These are phyloP conservation scores for Fregata magnificens DNA, from an alignment of 2,113 vertebrate genomes.

Conservation along the genomic window DNA sequence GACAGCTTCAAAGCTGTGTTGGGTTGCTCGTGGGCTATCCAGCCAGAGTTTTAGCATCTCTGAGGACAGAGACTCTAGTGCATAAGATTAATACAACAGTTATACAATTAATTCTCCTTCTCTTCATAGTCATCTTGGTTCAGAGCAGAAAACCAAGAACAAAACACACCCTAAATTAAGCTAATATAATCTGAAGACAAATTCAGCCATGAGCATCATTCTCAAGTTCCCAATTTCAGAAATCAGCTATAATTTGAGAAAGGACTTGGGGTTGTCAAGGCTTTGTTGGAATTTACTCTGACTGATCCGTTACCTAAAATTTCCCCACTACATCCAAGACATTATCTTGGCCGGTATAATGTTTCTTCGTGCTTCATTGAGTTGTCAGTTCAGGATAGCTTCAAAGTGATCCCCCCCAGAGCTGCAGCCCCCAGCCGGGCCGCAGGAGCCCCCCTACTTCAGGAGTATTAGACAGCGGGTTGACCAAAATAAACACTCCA, in stretches of 20 bases:
- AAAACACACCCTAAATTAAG: background rate
- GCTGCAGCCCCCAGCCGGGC: background rate
- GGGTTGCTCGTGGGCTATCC: background rate
- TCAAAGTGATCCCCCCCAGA: background rate
- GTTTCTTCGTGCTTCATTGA: background rate
- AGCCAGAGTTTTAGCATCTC: background rate
- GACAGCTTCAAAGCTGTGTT: background rate
- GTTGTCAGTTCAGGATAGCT: background rate
- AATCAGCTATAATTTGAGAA: background rate
- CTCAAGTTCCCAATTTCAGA: background rate
- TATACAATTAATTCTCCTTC: background rate
- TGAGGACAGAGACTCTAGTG: background rate
- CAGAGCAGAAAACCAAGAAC: background rate
- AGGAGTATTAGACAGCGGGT: background rate
- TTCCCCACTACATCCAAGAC: background rate
- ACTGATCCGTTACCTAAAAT: background rate
- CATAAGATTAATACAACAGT: background rate
- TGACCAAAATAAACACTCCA: background rate
- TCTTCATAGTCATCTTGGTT: background rate
- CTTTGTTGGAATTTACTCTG: background rate
- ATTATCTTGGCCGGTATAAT: background rate
- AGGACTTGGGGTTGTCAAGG: no score
- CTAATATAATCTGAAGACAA: background rate
- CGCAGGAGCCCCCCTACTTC: background rate
- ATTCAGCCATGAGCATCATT: background rate